Evolutionary conservation across 1,140 invertebrate species (phyloP), one percentile per base, ranked within the genome.

Genomic region (Drosophila prosaltans): DNA sequence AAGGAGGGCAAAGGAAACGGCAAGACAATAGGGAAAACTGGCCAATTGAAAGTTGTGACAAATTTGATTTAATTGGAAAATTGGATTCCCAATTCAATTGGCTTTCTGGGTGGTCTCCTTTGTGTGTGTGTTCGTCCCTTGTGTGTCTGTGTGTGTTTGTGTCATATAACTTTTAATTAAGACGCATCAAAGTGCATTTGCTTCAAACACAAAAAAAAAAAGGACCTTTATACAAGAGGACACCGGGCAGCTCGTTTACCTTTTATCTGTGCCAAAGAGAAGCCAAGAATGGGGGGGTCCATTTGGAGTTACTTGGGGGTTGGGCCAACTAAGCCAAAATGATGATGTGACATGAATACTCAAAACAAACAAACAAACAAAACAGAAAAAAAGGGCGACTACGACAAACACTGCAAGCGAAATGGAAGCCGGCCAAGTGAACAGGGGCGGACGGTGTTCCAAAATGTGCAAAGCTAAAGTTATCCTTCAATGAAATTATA

Each of bases 21-120:
- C 32, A 11, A 11, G 26, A 45, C 65, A 63, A 69, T 43, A 76
- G 7, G 36, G 24, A 32, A 62, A 65, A 48, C 65, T 75, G 74
- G 74, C 55, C 57, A 54, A 48, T 51, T 26, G 45, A 51, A 51
- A 51, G 24, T 24, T 51, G 21, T 51, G 21, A 24, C 45, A 51
- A 51, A 51, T 51, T 51, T 51, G 24, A 51, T 51, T 51, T 26
- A 51, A 51, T 51, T 51, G 45, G 24, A 51, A 51, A 51, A 51
- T 51, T 51, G 45, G 45, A 51, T 51, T 51, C 45, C 45, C 21
- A 21, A 16, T 51, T 24, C 45, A 48, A 48, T 48, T 48, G 45
- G 39, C 11, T 9, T 9, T 11, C 39, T 32, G n/a, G 36, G 24
- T 7, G 1, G 3, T 36, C 32, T 36, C 6, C 6, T 36, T 5